A percentile compares a stretch with the other conserved stretches of the same genome.
Conservation (phyloP, 2,888 invertebrate genomes). For the Barypeithes pellucidus region DNA sequence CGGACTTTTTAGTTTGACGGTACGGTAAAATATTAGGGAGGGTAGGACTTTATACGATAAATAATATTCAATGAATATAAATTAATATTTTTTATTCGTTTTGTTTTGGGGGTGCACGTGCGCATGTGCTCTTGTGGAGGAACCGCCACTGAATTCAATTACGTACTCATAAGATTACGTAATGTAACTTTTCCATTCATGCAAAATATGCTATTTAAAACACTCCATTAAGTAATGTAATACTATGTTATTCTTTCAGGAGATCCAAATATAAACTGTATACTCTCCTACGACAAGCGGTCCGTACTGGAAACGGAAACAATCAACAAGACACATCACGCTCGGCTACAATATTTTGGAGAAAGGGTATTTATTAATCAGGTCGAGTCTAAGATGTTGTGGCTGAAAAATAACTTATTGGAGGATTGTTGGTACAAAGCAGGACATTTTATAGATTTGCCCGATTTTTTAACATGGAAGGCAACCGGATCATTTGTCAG, state of each 20-base stretch:
- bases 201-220: too few relatives aligned
- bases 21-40: too few relatives aligned
- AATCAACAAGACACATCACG: slow-evolving; percentile 85
- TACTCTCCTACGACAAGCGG: slow-evolving; percentile 94
- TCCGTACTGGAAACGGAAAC: slow-evolving; percentile 83
- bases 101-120: too few relatives aligned
- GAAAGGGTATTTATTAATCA: slow-evolving; percentile 94
- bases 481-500: slow-evolving; percentile 83
- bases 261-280: slow-evolving; percentile 83
- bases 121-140: too few relatives aligned
- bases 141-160: too few relatives aligned
- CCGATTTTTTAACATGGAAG: slow-evolving; percentile 94
- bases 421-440: slow-evolving; percentile 79
- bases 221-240: too few relatives aligned
- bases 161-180: too few relatives aligned
- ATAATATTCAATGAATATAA: too few relatives aligned
- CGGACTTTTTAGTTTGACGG: too few relatives aligned
- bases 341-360: slow-evolving; percentile 87
- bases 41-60: too few relatives aligned
- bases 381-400: slow-evolving; percentile 93
- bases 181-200: too few relatives aligned
- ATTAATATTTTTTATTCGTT: too few relatives aligned
- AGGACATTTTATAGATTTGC: slow-evolving; percentile 89
- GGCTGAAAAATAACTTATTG: slow-evolving; percentile 85
- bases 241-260: slow-evolving; percentile 70